Evolutionary conservation across 1,140 invertebrate genomes (phyloP).

Genomic region (Berghia stephanieae): DNA sequence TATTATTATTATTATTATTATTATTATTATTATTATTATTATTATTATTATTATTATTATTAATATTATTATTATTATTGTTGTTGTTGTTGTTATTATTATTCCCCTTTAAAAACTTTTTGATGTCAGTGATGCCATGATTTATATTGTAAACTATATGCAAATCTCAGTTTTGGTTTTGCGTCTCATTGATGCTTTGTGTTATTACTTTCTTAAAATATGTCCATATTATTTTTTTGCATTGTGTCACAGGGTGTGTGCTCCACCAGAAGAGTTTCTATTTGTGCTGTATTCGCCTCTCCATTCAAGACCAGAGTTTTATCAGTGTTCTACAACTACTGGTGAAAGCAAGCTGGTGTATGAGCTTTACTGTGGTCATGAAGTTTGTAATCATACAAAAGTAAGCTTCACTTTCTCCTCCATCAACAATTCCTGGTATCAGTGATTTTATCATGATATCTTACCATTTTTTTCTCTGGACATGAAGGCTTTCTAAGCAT

Average conservation of each 20-base stretch:
- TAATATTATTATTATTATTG: too few relatives aligned
- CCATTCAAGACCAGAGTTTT: conserved; percentile 64
- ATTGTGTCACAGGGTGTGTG: conserved; percentile 54
- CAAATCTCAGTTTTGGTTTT: not conserved
- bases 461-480: not conserved
- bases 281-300: conserved; percentile 58
- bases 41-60: too few relatives aligned
- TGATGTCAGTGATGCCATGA: too few relatives aligned
- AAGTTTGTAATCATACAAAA: conserved; percentile 55
- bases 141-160: too few relatives aligned
- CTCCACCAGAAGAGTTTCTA: conserved; percentile 59
- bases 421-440: not conserved
- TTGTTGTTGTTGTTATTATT: too few relatives aligned
- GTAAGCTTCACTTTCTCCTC: conserved; percentile 36
- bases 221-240: too few relatives aligned
- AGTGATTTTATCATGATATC: not conserved
- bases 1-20: too few relatives aligned
- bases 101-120: too few relatives aligned
- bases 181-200: not conserved
- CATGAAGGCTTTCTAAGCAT: not conserved
- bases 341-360: conserved; percentile 49
- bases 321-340: conserved; percentile 46
- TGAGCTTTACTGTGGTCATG: conserved; percentile 55
- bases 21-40: too few relatives aligned
- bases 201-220: too few relatives aligned